Percentiles rank a stretch among this genome's conserved stretches.
Conservation (phyloP, 2,113 vertebrate species). For the Microcebus murinus region DNA sequence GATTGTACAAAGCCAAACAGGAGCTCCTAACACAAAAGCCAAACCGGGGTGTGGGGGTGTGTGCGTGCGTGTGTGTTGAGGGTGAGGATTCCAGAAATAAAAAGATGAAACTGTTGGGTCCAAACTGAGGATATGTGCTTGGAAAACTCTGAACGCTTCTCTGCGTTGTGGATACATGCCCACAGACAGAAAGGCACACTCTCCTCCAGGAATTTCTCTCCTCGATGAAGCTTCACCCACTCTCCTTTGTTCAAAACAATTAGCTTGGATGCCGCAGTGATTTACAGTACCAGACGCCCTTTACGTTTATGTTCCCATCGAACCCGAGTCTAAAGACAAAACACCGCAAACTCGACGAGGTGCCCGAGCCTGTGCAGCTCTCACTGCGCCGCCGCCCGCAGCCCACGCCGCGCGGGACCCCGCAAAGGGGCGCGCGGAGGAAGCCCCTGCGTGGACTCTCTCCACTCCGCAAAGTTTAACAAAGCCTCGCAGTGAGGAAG, state of each 20-base stretch:
- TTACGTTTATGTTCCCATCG: neutral
- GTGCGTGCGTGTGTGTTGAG: fast-evolving
- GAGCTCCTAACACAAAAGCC: constrained; percentile 23
- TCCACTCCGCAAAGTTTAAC: constrained; percentile 39
- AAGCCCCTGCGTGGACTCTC: neutral
- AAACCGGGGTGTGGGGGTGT: neutral
- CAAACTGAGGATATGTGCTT: neutral
- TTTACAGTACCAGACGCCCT: constrained; percentile 20
- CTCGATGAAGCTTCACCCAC: constrained; percentile 3
- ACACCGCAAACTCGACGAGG: neutral
- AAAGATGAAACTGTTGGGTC: neutral
- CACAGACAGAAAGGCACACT: neutral
- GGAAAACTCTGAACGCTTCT: constrained; percentile 41
- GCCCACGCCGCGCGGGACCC: neutral
- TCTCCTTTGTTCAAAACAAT: constrained; percentile 78
- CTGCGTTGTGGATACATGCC: neutral
- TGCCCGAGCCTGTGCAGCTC: neutral
- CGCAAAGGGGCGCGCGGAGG: neutral
- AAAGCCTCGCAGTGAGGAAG: neutral
- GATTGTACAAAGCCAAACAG: constrained; percentile 28
- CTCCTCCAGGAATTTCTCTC: constrained; percentile 34
- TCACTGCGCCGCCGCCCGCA: neutral
- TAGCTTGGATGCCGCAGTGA: constrained; percentile 45
- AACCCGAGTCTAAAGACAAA: constrained; percentile 19
- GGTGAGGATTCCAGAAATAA: neutral